Evolutionary conservation across 2,113 vertebrate species (phyloP), one percentile per base, ranked within the genome.

Genomic region (Corvus cornix): DNA sequence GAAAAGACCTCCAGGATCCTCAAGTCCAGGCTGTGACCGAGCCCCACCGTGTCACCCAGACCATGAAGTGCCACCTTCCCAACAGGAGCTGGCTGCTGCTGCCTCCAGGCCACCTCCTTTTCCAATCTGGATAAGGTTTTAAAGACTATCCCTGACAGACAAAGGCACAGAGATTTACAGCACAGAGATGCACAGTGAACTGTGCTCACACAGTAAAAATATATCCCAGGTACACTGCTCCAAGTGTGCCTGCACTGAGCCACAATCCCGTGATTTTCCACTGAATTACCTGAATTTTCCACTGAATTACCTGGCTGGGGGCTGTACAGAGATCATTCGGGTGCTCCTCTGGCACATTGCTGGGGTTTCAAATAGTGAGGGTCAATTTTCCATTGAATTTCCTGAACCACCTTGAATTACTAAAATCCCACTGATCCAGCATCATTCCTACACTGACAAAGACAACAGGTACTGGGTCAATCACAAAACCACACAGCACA

Each of bases 121-220:
- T 39, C 44, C 80, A 69, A 5, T 27, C 53, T 18, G 18, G 44
- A 1, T 3, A 11, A 20, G 26, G 64, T 33, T 81, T 59, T 11
- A 70, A 33, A 15, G 39, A 35, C 9, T 3, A 7, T 5, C 27
- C 20, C 5, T 3, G 13, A 7, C 0, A n/a, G 55, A 6, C 0
- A 27, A 27, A 37, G 33, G 58, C 67, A 41, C 37, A 7, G 43
- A 72, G 69, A 48, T 18, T 39, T 2, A 27, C 10, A 15, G 41
- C 16, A 41, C 60, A 41, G 48, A 79, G 23, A 19, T 6, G 39
- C 1, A 3, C 43, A 35, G 26, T 9, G 46, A 74, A 23, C 3
- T 37, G 14, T 15, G 43, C 39, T 56, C 80, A 23, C 2, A 20
- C 0, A 0, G 11, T 16, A 35, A 68, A 82, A 68, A 82, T 14